phyloP scores from a whole-genome alignment of 1,140 invertebrate species.

The Conopomorpha cramerella region DNA sequence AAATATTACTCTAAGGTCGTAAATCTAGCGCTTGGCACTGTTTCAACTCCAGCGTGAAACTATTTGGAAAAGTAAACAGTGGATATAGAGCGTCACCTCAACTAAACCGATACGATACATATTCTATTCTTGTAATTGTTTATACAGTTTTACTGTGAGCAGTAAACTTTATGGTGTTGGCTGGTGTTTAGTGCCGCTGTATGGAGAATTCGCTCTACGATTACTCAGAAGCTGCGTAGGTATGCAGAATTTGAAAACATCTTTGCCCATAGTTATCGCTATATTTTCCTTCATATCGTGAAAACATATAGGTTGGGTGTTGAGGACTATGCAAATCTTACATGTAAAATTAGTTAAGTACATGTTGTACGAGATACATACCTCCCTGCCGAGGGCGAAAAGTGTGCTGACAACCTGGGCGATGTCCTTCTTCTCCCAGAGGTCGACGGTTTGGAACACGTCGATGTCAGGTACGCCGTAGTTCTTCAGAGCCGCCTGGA shows the following conservation, averaged over 20 bases:
- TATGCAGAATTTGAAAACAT: neutral
- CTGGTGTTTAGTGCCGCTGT: neutral
- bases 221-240: neutral
- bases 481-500: conserved; percentile 84
- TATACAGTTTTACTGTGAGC: neutral
- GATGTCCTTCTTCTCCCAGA: conserved; percentile 95
- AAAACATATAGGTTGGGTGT: neutral
- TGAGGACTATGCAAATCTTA: neutral
- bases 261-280: neutral
- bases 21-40: conserved; percentile 41
- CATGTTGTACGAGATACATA: conserved; percentile 54
- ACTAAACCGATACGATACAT: neutral
- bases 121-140: conserved; percentile 4
- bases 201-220: neutral
- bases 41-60: conserved; percentile 31
- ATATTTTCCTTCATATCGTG: neutral
- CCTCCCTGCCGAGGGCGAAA: conserved; percentile 88
- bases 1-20: conserved; percentile 42
- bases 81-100: conserved; percentile 14
- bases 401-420: conserved; percentile 91
- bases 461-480: conserved; percentile 93
- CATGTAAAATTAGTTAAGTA: neutral
- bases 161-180: neutral
- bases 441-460: conserved; percentile 94
- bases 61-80: conserved; percentile 31